A percentile compares a stretch with the other conserved stretches of the same genome.
phyloP scores from a whole-genome alignment of 2,888 invertebrate species.

The Epistrophella euchroma region DNA sequence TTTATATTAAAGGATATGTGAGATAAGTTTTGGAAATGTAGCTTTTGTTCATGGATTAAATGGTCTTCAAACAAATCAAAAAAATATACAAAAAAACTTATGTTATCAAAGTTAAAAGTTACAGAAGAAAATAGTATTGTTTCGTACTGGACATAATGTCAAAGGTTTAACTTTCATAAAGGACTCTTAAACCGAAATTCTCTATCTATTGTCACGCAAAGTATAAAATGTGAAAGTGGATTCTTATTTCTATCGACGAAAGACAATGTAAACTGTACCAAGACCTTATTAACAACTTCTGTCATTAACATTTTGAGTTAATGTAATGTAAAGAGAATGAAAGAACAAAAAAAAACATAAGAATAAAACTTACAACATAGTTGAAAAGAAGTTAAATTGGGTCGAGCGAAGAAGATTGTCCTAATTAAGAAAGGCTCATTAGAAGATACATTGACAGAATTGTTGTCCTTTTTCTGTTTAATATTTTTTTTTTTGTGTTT shows the following conservation, averaged over 20 bases:
- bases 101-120: conserved; percentile 30
- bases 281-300: conserved; percentile 68
- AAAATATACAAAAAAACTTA: conserved; percentile 26
- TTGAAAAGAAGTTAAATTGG: conserved; percentile 69
- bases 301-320: conserved; percentile 70
- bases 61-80: not conserved
- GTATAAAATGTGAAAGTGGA: conserved; percentile 16
- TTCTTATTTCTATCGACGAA: conserved; percentile 25
- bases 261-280: not conserved
- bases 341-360: not conserved
- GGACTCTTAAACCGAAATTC: conserved; percentile 41
- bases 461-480: conserved; percentile 9
- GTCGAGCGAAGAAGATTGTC: conserved; percentile 68
- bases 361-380: conserved; percentile 32
- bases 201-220: not conserved
- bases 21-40: conserved; percentile 15
- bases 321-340: conserved; percentile 27
- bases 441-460: conserved; percentile 44
- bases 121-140: not conserved
- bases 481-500: conserved; percentile 10
- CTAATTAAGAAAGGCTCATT: conserved; percentile 73
- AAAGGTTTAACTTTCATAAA: conserved; percentile 29
- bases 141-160: conserved; percentile 15
- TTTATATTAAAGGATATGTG: conserved; percentile 2
- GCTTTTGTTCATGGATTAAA: not conserved